phyloP scores from a whole-genome alignment of 1,140 invertebrate genomes.

The Pseudobourletiella spinata region DNA sequence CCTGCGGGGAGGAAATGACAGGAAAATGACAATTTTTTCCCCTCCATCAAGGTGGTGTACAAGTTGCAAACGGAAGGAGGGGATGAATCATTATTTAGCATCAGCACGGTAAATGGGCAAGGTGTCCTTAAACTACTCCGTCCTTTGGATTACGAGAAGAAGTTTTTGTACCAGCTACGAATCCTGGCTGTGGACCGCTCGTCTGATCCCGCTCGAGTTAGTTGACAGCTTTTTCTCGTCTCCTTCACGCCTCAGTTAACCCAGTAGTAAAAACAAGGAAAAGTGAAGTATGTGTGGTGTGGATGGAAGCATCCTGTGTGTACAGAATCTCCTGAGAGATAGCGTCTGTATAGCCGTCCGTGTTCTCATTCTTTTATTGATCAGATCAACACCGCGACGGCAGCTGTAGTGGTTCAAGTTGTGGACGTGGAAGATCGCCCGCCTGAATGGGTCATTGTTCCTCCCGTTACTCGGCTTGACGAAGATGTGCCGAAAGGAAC shows the following conservation, averaged over 20 bases:
- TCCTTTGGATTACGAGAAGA: conserved; percentile 73
- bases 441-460: conserved; percentile 77
- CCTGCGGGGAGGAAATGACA: not conserved
- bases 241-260: not conserved
- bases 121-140: conserved; percentile 70
- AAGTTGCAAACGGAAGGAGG: conserved; percentile 64
- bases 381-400: conserved; percentile 66
- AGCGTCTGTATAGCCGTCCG: too few species aligned
- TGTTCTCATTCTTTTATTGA: too few species aligned
- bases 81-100: conserved; percentile 62
- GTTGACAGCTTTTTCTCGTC: not conserved
- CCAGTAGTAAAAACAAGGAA: too few species aligned
- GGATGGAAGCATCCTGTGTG: too few species aligned
- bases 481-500: conserved; percentile 74
- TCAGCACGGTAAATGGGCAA: conserved; percentile 75
- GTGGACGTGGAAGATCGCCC: conserved; percentile 83
- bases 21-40: not conserved
- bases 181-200: conserved; percentile 76
- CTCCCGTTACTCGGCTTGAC: conserved; percentile 72
- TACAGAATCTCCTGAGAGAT: too few species aligned
- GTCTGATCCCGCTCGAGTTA: not conserved
- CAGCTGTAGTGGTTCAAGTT: conserved; percentile 75
- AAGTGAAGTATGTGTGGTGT: too few species aligned
- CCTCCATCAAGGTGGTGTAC: conserved; percentile 47
- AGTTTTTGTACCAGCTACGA: conserved; percentile 76